Percentiles rank a stretch among this genome's conserved stretches.
Conservation (phyloP, 1,140 invertebrate species). For the Berghia stephanieae region DNA sequence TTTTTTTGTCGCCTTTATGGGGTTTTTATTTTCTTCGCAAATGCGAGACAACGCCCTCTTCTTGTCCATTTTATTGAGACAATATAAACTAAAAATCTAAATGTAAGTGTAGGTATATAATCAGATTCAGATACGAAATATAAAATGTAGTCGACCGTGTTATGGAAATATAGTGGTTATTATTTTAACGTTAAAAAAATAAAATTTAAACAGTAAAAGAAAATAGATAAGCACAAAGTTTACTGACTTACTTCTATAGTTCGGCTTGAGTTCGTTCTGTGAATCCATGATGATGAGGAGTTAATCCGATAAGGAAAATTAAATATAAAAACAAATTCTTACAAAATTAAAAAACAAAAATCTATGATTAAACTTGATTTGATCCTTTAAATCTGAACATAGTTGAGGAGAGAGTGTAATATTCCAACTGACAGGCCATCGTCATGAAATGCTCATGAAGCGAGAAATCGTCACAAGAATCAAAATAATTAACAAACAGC, state of each 20-base stretch:
- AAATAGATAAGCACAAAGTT: not conserved
- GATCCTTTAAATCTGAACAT: conserved; percentile 1
- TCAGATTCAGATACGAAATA: not conserved
- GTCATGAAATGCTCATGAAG: not conserved
- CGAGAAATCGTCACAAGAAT: not conserved
- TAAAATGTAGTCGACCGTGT: not conserved
- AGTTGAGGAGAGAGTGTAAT: not conserved
- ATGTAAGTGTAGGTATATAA: not conserved
- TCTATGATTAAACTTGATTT: not conserved
- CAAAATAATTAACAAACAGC: not conserved
- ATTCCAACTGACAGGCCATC: not conserved
- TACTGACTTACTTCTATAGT: conserved; percentile 41
- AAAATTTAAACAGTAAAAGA: not conserved
- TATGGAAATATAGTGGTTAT: not conserved
- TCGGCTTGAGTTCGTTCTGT: conserved; percentile 34
- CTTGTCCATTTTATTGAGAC: too few relatives aligned
- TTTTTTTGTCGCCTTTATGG: too few relatives aligned
- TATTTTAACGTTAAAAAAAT: not conserved
- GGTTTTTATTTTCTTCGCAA: too few relatives aligned
- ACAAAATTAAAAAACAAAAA: too few relatives aligned
- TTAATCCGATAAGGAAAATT: not conserved
- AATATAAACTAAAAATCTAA: conserved; percentile 1
- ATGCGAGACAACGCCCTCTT: too few relatives aligned
- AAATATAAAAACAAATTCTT: not conserved
- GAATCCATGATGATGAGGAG: conserved; percentile 14